Base-by-base conservation (phyloP, 1,140 invertebrate genomes). In the Teleopsis dalmanni region DNA sequence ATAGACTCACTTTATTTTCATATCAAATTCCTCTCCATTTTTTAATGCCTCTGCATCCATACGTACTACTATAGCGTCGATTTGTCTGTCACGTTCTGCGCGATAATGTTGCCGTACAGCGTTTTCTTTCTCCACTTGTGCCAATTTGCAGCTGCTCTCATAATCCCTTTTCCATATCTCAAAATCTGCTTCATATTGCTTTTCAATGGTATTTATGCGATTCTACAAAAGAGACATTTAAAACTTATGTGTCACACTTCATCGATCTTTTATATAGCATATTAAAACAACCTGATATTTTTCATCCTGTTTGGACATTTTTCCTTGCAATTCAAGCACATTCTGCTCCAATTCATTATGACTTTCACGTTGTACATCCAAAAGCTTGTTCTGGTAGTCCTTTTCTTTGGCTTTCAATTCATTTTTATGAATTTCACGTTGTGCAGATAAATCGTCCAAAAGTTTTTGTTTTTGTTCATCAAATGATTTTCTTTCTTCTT, bases 1-100 rank as follows among this genome's bases (percentile, higher is more conserved):
- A 21, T 51, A 36, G 13, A 40, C 55, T 58, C 54, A 79, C 78
- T 72, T 76, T 8, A 83, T 71, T 69, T 81, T 79, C 50, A 73
- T 74, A 43, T 84, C 81, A 23, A 73, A 72, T 38, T 72, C 74
- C 53, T 77, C 72, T 42, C 71, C 71, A 42, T 60, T 70, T 14
- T 78, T 70, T 16, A 70, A 60, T 0, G 77, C 73, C 62, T 84
- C 81, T 2, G 72, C 73, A 55, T 83, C 81, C 43, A 83, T 64
- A 51, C 78, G 76, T 34, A 75, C 75, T 43, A 84, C 81, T 9
- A 80, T 78, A 5, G 78, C 57, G 52, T 84, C 81, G 46, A 85
- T 82, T 57, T 84, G 81, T 42, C 73, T 75, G 58, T 85, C 82
- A 19, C 81, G 62, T 55, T 84, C 78, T 43, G 70, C 73, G 53